These are phyloP conservation scores for Drosophila orena DNA, from an alignment of 1,140 invertebrate genomes.

Conservation along the genomic window DNA sequence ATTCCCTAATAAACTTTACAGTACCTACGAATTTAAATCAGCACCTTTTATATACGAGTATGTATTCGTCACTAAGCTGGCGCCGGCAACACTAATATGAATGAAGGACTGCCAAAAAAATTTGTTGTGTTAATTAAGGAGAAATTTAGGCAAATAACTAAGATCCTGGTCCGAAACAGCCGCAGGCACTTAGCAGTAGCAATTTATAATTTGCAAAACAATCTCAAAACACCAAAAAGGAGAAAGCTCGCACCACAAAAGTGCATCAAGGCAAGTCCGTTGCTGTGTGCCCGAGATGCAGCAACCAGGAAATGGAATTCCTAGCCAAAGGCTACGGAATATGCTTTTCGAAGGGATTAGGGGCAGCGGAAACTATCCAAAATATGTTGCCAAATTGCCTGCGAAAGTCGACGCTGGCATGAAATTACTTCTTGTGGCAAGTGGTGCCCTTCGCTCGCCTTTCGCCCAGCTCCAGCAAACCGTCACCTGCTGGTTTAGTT, in stretches of 20 bases:
- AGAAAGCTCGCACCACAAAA: conserved; percentile 41
- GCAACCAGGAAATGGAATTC: conserved; percentile 50
- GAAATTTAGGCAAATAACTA: conserved; percentile 38
- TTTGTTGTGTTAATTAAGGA: conserved; percentile 52
- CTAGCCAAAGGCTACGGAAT: conserved; percentile 14
- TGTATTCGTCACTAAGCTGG: too few relatives aligned
- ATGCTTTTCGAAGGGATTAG: conserved; percentile 2
- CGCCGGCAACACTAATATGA: not conserved
- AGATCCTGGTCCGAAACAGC: conserved; percentile 16
- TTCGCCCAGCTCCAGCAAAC: conserved; percentile 20
- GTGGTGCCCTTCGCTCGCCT: conserved; percentile 38
- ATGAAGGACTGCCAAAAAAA: conserved; percentile 5
- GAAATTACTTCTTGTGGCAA: conserved; percentile 69
- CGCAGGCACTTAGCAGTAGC: conserved; percentile 42
- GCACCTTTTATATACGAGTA: too few relatives aligned
- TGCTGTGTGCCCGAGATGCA: conserved; percentile 17
- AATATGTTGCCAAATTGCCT: conserved; percentile 65
- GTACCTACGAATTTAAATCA: too few relatives aligned
- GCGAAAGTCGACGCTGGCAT: conserved; percentile 53
- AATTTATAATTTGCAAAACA: conserved; percentile 57
- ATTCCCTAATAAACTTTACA: too few relatives aligned
- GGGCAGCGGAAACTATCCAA: conserved; percentile 17
- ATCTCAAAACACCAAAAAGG: conserved; percentile 9
- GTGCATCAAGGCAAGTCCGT: conserved; percentile 61
- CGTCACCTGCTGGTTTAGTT: conserved; percentile 2